These are phyloP conservation scores for Ctenoplectra terminalis DNA, from an alignment of 1,140 invertebrate genomes.

Conservation along the genomic window DNA sequence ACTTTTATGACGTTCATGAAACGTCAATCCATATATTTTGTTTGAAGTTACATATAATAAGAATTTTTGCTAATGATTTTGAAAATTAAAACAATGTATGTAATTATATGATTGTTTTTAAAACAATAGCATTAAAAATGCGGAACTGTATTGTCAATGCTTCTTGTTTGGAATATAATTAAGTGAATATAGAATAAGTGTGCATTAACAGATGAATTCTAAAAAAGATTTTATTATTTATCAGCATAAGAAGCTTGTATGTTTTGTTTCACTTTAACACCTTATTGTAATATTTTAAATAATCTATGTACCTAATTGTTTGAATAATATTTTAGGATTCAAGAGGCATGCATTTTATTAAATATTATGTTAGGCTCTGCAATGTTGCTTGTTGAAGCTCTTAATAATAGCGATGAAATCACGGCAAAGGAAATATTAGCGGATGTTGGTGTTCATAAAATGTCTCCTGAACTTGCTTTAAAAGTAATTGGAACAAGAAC, in stretches of 20 bases:
- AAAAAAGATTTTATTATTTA: slow-evolving; percentile 14
- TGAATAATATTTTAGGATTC: slow-evolving; percentile 85
- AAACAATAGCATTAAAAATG: too few species aligned
- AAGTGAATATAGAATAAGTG: too few species aligned
- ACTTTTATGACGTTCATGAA: too few species aligned
- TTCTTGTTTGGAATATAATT: too few species aligned
- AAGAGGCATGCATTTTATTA: slow-evolving; percentile 90
- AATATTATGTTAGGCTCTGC: slow-evolving; percentile 90
- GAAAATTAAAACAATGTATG: too few species aligned
- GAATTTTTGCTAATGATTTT: too few species aligned
- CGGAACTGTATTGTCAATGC: too few species aligned
- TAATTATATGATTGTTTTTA: too few species aligned
- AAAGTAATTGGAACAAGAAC: slow-evolving; percentile 84
- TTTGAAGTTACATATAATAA: too few species aligned
- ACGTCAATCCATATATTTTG: too few species aligned
- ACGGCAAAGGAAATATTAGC: slow-evolving; percentile 84
- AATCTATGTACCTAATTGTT: slow-evolving; percentile 4
- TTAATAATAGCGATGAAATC: slow-evolving; percentile 82
- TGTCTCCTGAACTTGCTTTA: slow-evolving; percentile 84
- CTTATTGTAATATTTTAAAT: neutral
- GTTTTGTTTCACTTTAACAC: neutral
- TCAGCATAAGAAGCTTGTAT: neutral
- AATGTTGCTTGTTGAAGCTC: slow-evolving; percentile 87
- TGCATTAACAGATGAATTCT: too few species aligned
- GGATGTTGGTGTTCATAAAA: slow-evolving; percentile 86